A percentile compares a stretch with the other conserved stretches of the same genome.
These are phyloP conservation scores for Smutsia gigantea DNA, from an alignment of 2,797 vertebrate species.

Conservation along the genomic window DNA sequence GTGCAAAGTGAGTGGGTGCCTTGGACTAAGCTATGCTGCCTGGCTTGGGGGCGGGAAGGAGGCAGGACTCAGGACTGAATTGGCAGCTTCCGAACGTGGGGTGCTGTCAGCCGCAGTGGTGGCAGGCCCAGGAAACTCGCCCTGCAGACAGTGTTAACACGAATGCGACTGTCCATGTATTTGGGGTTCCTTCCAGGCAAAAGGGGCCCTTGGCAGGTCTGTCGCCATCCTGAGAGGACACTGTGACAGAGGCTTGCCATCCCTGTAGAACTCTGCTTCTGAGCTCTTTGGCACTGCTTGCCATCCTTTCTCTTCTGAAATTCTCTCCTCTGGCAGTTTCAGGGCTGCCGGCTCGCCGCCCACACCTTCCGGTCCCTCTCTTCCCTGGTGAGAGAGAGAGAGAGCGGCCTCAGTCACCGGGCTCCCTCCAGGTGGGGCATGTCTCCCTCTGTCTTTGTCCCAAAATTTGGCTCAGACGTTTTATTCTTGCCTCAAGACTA, in stretches of 20 bases:
- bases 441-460: not conserved
- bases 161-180: rapidly evolving
- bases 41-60: not conserved
- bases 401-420: not conserved
- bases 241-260: not conserved
- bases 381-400: not conserved
- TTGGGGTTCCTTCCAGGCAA: not conserved
- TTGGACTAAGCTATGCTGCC: not conserved
- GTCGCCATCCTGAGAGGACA: not conserved
- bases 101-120: too few relatives aligned
- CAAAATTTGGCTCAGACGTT: not conserved
- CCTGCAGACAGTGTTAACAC: rapidly evolving
- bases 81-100: not conserved
- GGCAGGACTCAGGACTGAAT: not conserved
- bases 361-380: not conserved
- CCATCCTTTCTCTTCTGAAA: not conserved
- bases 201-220: not conserved
- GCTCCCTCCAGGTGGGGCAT: not conserved
- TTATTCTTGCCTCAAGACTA: not conserved
- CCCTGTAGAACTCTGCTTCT: not conserved
- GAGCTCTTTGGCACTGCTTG: not conserved
- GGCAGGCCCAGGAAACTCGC: not conserved
- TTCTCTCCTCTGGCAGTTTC: not conserved
- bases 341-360: not conserved
- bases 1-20: not conserved